Evolutionary conservation across 2,797 vertebrate genomes (phyloP).

Genomic region (Heteromormyrus szaboi): DNA sequence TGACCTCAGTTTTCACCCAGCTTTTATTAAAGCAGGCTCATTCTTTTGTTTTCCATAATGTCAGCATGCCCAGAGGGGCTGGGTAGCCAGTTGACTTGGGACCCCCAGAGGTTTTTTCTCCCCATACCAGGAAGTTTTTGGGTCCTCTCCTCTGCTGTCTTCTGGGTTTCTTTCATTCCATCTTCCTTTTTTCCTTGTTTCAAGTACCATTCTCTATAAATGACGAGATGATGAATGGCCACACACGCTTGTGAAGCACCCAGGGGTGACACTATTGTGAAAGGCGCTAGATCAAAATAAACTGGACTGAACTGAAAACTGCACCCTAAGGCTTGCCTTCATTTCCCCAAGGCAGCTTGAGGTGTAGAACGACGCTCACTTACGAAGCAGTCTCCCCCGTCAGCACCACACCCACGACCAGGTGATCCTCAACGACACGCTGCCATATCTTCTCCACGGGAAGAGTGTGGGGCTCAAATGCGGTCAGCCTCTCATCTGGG

Average conservation of each 20-base stretch:
- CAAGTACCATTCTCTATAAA: neutral
- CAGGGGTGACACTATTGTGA: neutral
- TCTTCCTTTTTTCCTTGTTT: neutral
- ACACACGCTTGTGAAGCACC: neutral
- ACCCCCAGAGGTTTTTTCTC: neutral
- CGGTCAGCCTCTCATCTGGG: constrained; percentile 37
- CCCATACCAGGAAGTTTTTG: neutral
- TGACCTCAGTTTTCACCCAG: neutral
- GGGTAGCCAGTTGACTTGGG: neutral
- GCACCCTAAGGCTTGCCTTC: neutral
- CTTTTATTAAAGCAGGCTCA: neutral
- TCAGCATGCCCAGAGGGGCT: neutral
- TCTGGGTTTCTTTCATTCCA: neutral
- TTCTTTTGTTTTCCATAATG: neutral
- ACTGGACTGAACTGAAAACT: neutral
- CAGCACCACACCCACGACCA: constrained; percentile 76
- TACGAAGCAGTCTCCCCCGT: constrained; percentile 61
- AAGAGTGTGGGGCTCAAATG: constrained; percentile 44
- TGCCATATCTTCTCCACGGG: constrained; percentile 76
- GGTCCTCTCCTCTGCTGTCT: neutral
- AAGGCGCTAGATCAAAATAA: neutral
- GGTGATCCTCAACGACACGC: constrained; percentile 63
- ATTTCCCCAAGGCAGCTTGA: neutral
- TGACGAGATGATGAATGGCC: neutral
- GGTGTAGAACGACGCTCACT: constrained; percentile 39